Base-by-base conservation (phyloP, 2,113 vertebrate genomes). In the Bos javanicus region DNA sequence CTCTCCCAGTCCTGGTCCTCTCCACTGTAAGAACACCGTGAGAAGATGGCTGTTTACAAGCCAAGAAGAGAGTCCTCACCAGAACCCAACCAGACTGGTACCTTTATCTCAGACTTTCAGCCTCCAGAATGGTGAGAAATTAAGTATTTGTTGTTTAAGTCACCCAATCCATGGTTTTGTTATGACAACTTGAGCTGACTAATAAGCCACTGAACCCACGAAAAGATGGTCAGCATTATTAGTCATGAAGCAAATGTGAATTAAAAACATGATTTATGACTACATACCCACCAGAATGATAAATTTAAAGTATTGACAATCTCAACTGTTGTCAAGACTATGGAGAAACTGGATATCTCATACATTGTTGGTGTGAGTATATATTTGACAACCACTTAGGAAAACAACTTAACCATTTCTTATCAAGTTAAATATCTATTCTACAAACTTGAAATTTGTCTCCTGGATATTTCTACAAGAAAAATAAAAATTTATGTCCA, bases 221-320 rank as follows among this genome's bases (percentile, higher is more conserved):
- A 76, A 81, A 93, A 95, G n/a, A 93, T 94, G 64, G 57, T 57
- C 43, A 50, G 6, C 48, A 19, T 87, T 76, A 67, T 74, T 92
- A 81, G 15, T 90, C 52, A 64, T 87, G 46, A 91, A 21, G 39
- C 46, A 96, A 97, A 95, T 81, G 83, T 33, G 95, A 95, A 95
- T 60, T 64, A 60, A 54, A 94, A 95, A 62, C 10, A 33, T 54
- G 15, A 94, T 11, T 10, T 46, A 54, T 76, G 33, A 85, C 1
- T 88, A 82, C 12, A 54, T 26, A 64, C 23, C 57, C 26, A 88
- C 3, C 12, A 67, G 64, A 95, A 84, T 50, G 56, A 87, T 57
- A 81, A 52, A 62, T n/a, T 87, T 54, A 67, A 95, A 95, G 52
- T 33, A 62, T 60, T n/a, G 74, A 84, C 39, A 87, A 36, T 83